Evolutionary conservation across 2,113 vertebrate genomes (phyloP).

Genomic region (Tachuris rubrigastra): DNA sequence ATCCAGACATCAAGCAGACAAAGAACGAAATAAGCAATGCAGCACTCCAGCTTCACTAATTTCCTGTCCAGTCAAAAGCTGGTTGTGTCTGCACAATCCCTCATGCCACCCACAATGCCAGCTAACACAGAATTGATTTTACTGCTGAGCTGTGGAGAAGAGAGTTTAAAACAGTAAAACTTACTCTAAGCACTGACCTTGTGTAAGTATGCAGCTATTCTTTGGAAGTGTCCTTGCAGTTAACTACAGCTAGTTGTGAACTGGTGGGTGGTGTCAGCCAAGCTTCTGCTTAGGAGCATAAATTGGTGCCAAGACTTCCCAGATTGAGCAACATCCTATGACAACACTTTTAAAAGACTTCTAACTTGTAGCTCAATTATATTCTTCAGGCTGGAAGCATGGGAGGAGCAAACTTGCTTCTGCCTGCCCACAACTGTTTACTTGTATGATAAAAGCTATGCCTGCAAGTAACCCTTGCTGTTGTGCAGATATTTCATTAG

Average conservation of each 20-base stretch:
- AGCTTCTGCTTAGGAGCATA: background rate
- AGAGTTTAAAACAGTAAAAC: background rate
- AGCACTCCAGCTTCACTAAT: background rate
- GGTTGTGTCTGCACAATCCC: background rate
- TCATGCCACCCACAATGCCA: background rate
- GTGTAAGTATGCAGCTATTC: background rate
- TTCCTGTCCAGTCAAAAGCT: background rate
- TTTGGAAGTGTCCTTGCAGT: background rate
- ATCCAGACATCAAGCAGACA: background rate
- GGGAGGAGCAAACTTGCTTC: conserved; percentile 62
- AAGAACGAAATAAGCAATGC: background rate
- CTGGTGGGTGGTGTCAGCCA: background rate
- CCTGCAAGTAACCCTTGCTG: conserved; percentile 30
- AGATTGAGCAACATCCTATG: background rate
- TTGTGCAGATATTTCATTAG: background rate
- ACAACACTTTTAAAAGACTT: background rate
- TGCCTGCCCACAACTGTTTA: conserved; percentile 43
- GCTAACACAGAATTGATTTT: background rate
- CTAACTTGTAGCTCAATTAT: conserved; percentile 27
- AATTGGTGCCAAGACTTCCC: background rate
- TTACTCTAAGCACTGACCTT: background rate
- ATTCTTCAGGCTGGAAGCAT: background rate
- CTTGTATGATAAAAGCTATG: background rate
- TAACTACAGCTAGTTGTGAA: background rate
- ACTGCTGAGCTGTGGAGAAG: background rate